Evolutionary conservation across 2,797 vertebrate genomes (phyloP).

Genomic region (Erethizon dorsatum): DNA sequence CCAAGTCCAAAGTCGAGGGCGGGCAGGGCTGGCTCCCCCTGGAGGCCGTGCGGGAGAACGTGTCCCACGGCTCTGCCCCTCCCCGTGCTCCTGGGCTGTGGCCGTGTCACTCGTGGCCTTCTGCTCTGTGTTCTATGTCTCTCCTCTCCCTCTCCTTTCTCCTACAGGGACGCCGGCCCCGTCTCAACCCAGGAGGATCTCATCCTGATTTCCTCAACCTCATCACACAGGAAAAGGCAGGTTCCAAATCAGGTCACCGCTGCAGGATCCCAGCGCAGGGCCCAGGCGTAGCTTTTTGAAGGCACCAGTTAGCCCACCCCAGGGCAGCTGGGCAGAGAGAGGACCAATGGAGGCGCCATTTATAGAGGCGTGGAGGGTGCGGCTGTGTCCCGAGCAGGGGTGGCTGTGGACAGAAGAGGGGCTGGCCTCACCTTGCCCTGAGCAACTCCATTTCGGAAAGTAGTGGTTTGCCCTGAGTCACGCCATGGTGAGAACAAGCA

Average conservation of each 20-base stretch:
- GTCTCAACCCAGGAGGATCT: not conserved
- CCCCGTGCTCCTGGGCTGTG: not conserved
- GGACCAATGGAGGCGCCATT: not conserved
- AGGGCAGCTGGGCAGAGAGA: not conserved
- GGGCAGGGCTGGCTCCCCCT: not conserved
- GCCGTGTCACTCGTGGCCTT: not conserved
- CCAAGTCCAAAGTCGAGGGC: not conserved
- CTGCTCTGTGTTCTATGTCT: not conserved
- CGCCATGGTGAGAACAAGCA: not conserved
- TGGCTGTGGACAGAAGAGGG: not conserved
- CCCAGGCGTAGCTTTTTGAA: too few relatives aligned
- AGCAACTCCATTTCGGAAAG: not conserved
- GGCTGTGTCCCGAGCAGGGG: not conserved
- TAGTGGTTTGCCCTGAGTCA: not conserved
- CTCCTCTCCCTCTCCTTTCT: too few relatives aligned
- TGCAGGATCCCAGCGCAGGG: not conserved
- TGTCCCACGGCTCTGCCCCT: accelerated
- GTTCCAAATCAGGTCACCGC: not conserved
- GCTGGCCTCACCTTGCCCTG: not conserved
- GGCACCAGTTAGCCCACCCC: not conserved
- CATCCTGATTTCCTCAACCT: not conserved
- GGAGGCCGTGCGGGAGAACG: accelerated
- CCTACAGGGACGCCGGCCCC: not conserved
- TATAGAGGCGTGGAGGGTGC: not conserved
- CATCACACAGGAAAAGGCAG: not conserved